A percentile compares a stretch with the other conserved stretches of the same genome.
Evolutionary conservation across 2,888 invertebrate species (phyloP).

Genomic region (Cantharis flavilabris): DNA sequence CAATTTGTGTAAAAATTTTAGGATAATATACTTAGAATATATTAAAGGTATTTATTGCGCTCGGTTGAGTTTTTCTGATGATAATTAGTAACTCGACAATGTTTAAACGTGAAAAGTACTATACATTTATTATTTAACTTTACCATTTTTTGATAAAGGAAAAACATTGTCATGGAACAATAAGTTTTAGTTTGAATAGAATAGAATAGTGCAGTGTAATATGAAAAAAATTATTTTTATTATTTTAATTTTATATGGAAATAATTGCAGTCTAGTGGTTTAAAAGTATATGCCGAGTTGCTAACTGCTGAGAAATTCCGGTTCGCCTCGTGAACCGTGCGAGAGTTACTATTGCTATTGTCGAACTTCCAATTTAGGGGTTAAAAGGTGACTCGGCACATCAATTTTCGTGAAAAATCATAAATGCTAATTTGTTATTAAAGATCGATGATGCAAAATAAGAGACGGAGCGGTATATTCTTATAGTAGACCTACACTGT

Average conservation of each 20-base stretch:
- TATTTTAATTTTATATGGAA: neutral
- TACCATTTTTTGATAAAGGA: neutral
- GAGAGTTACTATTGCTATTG: neutral
- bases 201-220: neutral
- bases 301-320: neutral
- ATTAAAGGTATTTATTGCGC: neutral
- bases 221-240: neutral
- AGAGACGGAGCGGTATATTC: neutral
- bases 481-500: neutral
- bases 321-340: neutral
- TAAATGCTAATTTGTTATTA: neutral
- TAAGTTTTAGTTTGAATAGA: neutral
- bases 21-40: neutral
- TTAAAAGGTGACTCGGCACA: neutral
- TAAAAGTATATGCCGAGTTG: neutral
- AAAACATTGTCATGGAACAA: neutral
- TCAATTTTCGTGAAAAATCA: neutral
- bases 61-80: neutral
- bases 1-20: neutral
- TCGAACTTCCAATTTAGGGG: neutral
- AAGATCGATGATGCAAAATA: neutral
- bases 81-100: neutral
- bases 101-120: neutral
- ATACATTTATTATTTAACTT: neutral
- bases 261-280: neutral